Conservation (phyloP, 1,140 invertebrate genomes). For the Hyposmocoma kahamanoa region DNA sequence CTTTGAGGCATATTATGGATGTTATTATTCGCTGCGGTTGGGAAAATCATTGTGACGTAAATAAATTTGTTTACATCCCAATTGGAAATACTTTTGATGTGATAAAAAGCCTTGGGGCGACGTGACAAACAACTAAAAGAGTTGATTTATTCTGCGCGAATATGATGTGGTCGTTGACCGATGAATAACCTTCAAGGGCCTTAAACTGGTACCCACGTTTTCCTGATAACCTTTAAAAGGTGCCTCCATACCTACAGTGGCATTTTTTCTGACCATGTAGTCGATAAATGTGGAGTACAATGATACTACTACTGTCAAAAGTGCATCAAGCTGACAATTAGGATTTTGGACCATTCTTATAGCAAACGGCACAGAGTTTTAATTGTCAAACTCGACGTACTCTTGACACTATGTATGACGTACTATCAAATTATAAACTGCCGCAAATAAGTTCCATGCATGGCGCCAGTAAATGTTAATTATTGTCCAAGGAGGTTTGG, state of each 20-base stretch:
- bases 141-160: not conserved
- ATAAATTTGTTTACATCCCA: not conserved
- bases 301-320: not conserved
- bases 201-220: conserved; percentile 17
- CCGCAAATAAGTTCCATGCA: not conserved
- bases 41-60: not conserved
- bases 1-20: too few relatives aligned
- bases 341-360: too few relatives aligned
- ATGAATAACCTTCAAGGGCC: conserved; percentile 29
- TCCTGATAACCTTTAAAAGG: conserved; percentile 29
- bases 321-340: too few relatives aligned
- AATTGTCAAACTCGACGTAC: too few relatives aligned
- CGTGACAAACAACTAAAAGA: too few relatives aligned
- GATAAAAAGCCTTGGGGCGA: not conserved
- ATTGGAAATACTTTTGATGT: not conserved
- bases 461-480: conserved; percentile 1
- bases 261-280: not conserved
- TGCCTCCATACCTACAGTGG: conserved; percentile 11
- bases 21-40: not conserved
- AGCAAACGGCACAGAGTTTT: too few relatives aligned
- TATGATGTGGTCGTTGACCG: conserved; percentile 25
- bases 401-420: too few relatives aligned
- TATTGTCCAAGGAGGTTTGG: too few relatives aligned
- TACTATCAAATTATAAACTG: not conserved
- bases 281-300: not conserved